Percentiles rank a stretch among this genome's conserved stretches.
Conservation (phyloP, 1,140 invertebrate species). For the Diabrotica virgifera region DNA sequence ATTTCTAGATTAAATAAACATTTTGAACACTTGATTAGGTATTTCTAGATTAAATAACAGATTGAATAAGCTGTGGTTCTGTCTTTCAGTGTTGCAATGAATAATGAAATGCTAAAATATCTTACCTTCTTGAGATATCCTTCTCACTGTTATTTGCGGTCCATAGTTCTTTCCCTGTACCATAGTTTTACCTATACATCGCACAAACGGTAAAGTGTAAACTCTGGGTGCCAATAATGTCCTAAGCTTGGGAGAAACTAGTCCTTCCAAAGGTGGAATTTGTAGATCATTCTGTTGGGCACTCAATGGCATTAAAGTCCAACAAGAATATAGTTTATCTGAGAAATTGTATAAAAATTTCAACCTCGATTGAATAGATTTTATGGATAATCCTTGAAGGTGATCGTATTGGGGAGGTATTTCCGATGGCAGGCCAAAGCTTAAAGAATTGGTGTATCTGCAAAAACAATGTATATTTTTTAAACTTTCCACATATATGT, state of each 20-base stretch:
- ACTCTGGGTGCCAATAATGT: slow-evolving; percentile 59
- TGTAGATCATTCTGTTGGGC: slow-evolving; percentile 48
- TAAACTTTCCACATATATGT: too few relatives aligned
- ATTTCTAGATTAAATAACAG: too few relatives aligned
- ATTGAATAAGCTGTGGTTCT: too few relatives aligned
- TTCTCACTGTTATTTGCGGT: slow-evolving; percentile 63
- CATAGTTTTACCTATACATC: slow-evolving; percentile 65
- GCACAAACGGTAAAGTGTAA: slow-evolving; percentile 63
- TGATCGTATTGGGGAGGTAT: slow-evolving; percentile 60
- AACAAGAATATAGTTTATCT: slow-evolving; percentile 62
- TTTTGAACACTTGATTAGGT: too few relatives aligned
- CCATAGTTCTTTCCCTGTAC: slow-evolving; percentile 67
- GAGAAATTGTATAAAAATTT: slow-evolving; percentile 62
- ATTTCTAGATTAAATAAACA: too few relatives aligned
- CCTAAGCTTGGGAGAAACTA: slow-evolving; percentile 54
- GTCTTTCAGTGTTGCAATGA: too few relatives aligned
- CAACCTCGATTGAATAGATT: slow-evolving; percentile 56
- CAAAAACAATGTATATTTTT: neutral
- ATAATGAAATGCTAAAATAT: slow-evolving; percentile 23
- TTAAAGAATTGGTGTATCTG: slow-evolving; percentile 40
- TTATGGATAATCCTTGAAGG: slow-evolving; percentile 53
- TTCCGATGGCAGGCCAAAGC: slow-evolving; percentile 54
- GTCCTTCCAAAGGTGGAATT: slow-evolving; percentile 46
- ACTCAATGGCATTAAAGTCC: slow-evolving; percentile 60
- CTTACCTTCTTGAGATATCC: slow-evolving; percentile 58